These are phyloP conservation scores for Xiphorhynchus elegans DNA, from an alignment of 2,113 vertebrate species.

Conservation along the genomic window DNA sequence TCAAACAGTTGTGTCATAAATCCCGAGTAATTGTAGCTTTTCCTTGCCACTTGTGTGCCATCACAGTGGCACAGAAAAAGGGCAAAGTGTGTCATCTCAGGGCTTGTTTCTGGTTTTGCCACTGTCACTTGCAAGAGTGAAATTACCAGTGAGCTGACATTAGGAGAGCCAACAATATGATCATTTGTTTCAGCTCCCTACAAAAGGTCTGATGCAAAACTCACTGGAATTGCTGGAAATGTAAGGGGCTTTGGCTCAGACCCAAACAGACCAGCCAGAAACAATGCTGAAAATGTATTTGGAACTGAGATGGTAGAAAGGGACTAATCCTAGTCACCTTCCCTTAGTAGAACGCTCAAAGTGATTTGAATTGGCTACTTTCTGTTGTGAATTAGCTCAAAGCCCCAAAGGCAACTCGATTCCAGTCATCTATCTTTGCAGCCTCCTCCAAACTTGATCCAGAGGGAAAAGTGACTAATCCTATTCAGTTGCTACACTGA, in stretches of 20 bases:
- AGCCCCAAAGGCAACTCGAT: neutral
- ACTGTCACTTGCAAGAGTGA: neutral
- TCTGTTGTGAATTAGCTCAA: slow-evolving; percentile 44
- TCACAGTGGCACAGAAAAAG: neutral
- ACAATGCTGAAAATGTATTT: slow-evolving; percentile 6
- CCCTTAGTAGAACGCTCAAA: neutral
- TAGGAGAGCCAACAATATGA: neutral
- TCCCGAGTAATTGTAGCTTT: neutral
- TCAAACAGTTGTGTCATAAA: neutral
- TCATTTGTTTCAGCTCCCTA: neutral
- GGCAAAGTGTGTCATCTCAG: neutral
- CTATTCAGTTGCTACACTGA: slow-evolving; percentile 15
- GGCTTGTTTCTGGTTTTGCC: neutral
- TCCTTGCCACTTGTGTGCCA: neutral
- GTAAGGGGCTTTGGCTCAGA: neutral
- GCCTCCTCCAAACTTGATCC: slow-evolving; percentile 32
- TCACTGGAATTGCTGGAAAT: neutral
- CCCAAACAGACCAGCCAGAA: neutral
- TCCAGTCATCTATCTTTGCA: slow-evolving; percentile 46
- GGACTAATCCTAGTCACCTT: slow-evolving; percentile 21
- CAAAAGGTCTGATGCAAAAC: neutral
- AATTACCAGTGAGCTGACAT: neutral
- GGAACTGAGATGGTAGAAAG: slow-evolving; percentile 23
- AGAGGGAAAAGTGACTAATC: slow-evolving; percentile 51
- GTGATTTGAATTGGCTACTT: slow-evolving; percentile 20